Evolutionary conservation across 2,113 vertebrate genomes (phyloP).

Genomic region (Gnathonemus longibarbis): DNA sequence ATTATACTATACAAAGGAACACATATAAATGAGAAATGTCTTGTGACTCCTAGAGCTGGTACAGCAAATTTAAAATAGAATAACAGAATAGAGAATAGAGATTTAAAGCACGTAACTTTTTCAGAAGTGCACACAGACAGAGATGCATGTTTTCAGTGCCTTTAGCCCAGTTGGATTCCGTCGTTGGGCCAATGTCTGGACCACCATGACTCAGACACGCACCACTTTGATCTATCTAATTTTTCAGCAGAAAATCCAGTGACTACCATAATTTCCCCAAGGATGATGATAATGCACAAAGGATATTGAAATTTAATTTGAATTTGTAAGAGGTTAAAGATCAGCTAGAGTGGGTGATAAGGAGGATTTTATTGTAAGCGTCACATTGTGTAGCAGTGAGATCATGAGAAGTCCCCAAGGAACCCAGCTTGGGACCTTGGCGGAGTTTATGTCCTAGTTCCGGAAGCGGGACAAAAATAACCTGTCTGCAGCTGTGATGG

Average conservation of each 20-base stretch:
- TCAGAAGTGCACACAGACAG: neutral
- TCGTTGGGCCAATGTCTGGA: neutral
- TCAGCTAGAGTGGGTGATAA: neutral
- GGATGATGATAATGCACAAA: neutral
- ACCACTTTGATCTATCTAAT: neutral
- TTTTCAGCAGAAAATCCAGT: neutral
- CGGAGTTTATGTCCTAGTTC: neutral
- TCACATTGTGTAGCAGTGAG: neutral
- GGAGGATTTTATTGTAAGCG: neutral
- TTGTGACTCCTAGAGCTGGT: too few species aligned
- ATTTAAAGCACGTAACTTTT: neutral
- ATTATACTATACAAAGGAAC: too few species aligned
- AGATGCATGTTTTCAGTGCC: neutral
- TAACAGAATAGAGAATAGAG: neutral
- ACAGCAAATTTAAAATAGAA: neutral
- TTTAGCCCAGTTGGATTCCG: neutral
- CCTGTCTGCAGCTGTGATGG: slow-evolving; percentile 21
- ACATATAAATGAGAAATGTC: too few species aligned
- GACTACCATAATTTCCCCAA: neutral
- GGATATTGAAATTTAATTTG: neutral
- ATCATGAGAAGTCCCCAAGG: neutral
- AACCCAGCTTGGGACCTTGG: neutral
- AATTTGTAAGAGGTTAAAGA: neutral
- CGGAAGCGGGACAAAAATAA: slow-evolving; percentile 37
- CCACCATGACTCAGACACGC: neutral